Base-by-base conservation (phyloP, 2,888 invertebrate genomes). In the Tenthredo amoena region DNA sequence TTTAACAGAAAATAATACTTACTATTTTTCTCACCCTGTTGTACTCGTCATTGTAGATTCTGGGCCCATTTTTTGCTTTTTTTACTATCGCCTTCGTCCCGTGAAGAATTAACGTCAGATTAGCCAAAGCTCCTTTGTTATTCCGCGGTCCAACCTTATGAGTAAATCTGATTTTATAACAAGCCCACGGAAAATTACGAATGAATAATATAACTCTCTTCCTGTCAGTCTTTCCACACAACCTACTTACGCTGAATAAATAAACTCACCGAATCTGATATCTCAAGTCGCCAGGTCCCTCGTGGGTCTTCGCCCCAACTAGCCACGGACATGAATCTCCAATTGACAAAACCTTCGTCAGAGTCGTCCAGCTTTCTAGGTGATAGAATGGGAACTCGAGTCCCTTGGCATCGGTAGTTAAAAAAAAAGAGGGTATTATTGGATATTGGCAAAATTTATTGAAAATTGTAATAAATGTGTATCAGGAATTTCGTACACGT, bases 291-390 rank as follows among this genome's bases (percentile, higher is more conserved):
- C 97, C 97, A 97, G 21, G 93, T 90, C 0, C 98, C 98, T 12
- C 91, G 91, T 0, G 98, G 96, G 86, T 95, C 93, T 93, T 99
- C 99, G 0, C 98, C 98, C 99, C 99, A 99, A 0, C 97, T 97
- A 89, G 97, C 98, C 0, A 98, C 97, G 0, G 98, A 97, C 95
- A 97, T 97, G 90, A 99, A 96, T 9, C 96, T 96, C 99, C 99
- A 99, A 89, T 96, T 95, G 12, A 93, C 91, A 91, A 98, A 98
- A 4, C 98, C 98, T 10, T 94, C 94, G 0, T 92, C 91, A 0
- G 98, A 97, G 31, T 93, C 92, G 91, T 99, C 98, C 81, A 95
- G 94, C 47, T 95, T 95, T 88, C 99, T 95, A 43, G 95, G 94
- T 87, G 96, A 96, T 86, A 99, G 93, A 72, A 99, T 93, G 89